Percentiles rank a stretch among this genome's conserved stretches.
These are phyloP conservation scores for Dryadula phaetusa DNA, from an alignment of 2,888 invertebrate genomes.

Conservation along the genomic window DNA sequence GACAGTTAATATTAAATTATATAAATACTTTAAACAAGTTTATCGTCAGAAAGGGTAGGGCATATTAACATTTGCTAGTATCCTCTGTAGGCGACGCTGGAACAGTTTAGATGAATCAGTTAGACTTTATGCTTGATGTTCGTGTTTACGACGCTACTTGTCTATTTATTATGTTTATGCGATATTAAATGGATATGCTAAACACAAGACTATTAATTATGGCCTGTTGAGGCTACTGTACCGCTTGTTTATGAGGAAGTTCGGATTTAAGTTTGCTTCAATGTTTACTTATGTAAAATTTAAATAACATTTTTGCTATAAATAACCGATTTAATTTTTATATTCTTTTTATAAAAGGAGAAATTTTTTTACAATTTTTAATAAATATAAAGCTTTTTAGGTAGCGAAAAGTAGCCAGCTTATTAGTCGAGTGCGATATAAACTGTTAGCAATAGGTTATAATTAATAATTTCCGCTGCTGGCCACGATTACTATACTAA, in stretches of 20 bases:
- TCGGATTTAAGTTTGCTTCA: not conserved
- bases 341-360: not conserved
- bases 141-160: conserved; percentile 30
- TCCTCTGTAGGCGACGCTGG: conserved; percentile 17
- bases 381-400: conserved; percentile 24
- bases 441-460: conserved; percentile 42
- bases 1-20: not conserved
- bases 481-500: conserved; percentile 47
- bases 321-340: not conserved
- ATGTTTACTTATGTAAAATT: conserved; percentile 8
- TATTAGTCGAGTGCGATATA: conserved; percentile 31
- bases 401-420: conserved; percentile 31
- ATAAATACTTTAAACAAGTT: conserved; percentile 2
- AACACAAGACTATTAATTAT: conserved; percentile 42
- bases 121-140: conserved; percentile 37
- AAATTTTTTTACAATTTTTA: not conserved
- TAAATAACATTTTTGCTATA: not conserved
- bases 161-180: conserved; percentile 39
- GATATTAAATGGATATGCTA: conserved; percentile 41
- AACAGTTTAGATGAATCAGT: conserved; percentile 35
- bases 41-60: conserved; percentile 20
- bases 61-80: not conserved
- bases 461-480: conserved; percentile 48
- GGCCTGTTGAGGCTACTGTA: conserved; percentile 36
- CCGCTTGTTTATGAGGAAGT: conserved; percentile 33